phyloP scores from a whole-genome alignment of 2,113 vertebrate species.

The Cyanoramphus novaezelandiae region DNA sequence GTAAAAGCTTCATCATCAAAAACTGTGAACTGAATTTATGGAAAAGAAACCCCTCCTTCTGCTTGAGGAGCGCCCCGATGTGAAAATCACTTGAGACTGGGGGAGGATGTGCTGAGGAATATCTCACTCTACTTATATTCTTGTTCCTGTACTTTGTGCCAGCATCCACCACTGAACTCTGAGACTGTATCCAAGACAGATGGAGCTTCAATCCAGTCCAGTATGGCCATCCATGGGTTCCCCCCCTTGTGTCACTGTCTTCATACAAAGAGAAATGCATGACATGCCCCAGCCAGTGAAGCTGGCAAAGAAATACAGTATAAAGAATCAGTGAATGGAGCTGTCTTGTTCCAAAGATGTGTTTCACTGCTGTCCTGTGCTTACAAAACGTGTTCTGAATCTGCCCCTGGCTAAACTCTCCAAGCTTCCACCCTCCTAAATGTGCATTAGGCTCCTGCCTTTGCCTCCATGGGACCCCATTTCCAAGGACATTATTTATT shows the following conservation, averaged over 20 bases:
- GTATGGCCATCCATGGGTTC: not conserved
- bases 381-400: not conserved
- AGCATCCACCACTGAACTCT: not conserved
- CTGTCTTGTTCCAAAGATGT: not conserved
- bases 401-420: not conserved
- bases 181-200: not conserved
- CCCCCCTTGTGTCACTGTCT: not conserved
- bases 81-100: not conserved
- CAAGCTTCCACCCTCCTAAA: not conserved
- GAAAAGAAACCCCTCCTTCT: not conserved
- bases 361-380: not conserved
- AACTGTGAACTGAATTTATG: not conserved
- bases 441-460: not conserved
- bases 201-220: accelerated
- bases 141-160: not conserved
- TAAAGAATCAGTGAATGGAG: not conserved
- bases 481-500: not conserved
- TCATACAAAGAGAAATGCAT: not conserved
- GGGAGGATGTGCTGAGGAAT: not conserved
- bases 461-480: not conserved
- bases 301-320: not conserved
- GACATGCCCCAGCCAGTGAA: not conserved
- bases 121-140: not conserved
- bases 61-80: not conserved
- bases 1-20: not conserved